These are phyloP conservation scores for Micrasema longulum DNA, from an alignment of 1,140 invertebrate genomes.

Conservation along the genomic window DNA sequence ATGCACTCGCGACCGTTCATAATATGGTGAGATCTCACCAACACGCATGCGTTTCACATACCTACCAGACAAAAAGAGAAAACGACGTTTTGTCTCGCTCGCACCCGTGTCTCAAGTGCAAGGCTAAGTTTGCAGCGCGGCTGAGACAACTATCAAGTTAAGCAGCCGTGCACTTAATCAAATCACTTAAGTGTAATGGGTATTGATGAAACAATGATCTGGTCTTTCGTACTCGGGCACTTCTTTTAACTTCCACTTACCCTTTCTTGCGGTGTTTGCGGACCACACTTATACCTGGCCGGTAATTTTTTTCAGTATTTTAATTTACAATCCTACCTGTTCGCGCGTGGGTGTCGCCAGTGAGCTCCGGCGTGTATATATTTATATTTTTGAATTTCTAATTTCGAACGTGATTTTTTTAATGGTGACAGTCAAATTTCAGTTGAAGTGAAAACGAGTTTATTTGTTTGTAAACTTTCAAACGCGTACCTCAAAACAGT, in stretches of 20 bases:
- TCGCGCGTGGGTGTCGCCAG: constrained; percentile 31
- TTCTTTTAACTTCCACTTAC: neutral
- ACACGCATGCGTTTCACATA: constrained; percentile 33
- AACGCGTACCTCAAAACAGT: neutral
- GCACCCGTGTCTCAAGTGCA: constrained; percentile 34
- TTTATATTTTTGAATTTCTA: constrained; percentile 36
- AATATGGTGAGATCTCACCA: constrained; percentile 26
- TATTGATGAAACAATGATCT: neutral
- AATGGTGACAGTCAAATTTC: neutral
- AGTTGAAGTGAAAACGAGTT: constrained; percentile 32
- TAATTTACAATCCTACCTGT: constrained; percentile 38
- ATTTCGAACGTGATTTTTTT: constrained; percentile 22
- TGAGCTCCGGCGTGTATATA: constrained; percentile 9
- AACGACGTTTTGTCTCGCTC: constrained; percentile 13
- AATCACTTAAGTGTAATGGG: neutral
- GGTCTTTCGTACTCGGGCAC: constrained; percentile 11
- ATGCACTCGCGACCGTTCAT: neutral
- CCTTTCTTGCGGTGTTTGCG: neutral
- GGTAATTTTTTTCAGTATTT: constrained; percentile 36
- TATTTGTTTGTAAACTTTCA: constrained; percentile 27
- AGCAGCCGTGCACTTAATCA: neutral
- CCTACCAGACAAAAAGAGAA: constrained; percentile 22
- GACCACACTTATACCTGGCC: constrained; percentile 28
- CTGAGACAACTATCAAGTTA: neutral
- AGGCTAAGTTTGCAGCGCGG: constrained; percentile 5